Evolutionary conservation across 2,797 vertebrate genomes (phyloP).

Genomic region (Hylomyscus alleni): DNA sequence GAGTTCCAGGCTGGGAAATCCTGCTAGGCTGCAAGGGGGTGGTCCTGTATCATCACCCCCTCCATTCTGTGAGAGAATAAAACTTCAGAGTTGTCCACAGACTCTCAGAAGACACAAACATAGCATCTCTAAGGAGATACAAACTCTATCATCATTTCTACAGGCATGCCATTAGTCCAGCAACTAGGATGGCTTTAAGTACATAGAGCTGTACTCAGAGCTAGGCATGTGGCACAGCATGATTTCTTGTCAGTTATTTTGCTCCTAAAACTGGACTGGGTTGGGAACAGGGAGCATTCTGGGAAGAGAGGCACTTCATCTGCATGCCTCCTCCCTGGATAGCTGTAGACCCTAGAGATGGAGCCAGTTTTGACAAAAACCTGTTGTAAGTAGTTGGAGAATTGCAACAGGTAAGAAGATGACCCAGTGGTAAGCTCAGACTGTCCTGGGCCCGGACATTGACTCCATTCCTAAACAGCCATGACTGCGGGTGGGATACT

Average conservation of each 20-base stretch:
- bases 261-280: background rate
- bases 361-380: background rate
- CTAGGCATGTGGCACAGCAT: background rate
- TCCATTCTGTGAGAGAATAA: background rate
- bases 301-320: background rate
- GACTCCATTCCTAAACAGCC: background rate
- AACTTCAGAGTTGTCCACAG: background rate
- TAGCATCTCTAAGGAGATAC: background rate
- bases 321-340: background rate
- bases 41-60: too few species aligned
- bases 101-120: background rate
- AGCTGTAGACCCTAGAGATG: background rate
- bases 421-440: background rate
- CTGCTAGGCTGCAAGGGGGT: background rate
- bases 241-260: background rate
- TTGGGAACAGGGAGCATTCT: background rate
- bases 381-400: background rate
- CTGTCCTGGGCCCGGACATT: background rate
- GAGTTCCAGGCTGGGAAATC: background rate
- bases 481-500: background rate
- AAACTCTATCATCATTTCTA: background rate
- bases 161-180: background rate
- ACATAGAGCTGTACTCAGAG: background rate
- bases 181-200: background rate
- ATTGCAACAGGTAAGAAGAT: fast-evolving